Evolutionary conservation across 2,797 vertebrate species (phyloP), one percentile per base, ranked within the genome.

Genomic region (Crocodylus rhombifer): DNA sequence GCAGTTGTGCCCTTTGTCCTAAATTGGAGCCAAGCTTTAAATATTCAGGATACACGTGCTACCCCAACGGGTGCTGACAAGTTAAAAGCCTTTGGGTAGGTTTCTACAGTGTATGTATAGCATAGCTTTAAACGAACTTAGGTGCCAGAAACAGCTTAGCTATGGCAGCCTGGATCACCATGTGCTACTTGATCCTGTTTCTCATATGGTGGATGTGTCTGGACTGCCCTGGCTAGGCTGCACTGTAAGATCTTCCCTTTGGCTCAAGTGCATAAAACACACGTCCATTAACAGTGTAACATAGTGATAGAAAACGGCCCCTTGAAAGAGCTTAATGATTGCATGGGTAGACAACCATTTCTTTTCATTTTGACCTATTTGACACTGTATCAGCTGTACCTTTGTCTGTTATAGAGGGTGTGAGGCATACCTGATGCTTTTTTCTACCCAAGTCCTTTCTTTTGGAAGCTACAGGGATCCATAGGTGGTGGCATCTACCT

Each of bases 51-150:
- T 51, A 51, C 42, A 51, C 10, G 9, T 51, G 42, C 42, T 51
- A 9, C 42, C 42, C 42, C 42, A 51, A 51, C 10, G 42, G 42
- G 42, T 51, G 42, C 42, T 51, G 42, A 51, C 42, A 51, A 51
- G 42, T 51, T 51, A 51, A 51, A 51, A 51, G 42, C 42, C 42
- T 51, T 11, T 51, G 9, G 42, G 42, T 51, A 51, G 42, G 42
- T 51, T 51, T 51, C 42, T 51, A 51, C 42, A 51, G 42, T 51
- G 42, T 11, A 51, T 51, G 42, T 11, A 10, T 51, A 51, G 42
- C 42, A 51, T 51, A 51, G 42, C 42, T 51, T 51, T 51, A 51
- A 77, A 42, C 14, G 67, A 58, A 16, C 0, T 0, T 58, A 55
- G 73, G 21, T 63, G 77, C 64, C 42, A 17, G 42, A 76, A 77